Evolutionary conservation across 2,888 invertebrate genomes (phyloP).

Genomic region (Seladonia tumulorum): DNA sequence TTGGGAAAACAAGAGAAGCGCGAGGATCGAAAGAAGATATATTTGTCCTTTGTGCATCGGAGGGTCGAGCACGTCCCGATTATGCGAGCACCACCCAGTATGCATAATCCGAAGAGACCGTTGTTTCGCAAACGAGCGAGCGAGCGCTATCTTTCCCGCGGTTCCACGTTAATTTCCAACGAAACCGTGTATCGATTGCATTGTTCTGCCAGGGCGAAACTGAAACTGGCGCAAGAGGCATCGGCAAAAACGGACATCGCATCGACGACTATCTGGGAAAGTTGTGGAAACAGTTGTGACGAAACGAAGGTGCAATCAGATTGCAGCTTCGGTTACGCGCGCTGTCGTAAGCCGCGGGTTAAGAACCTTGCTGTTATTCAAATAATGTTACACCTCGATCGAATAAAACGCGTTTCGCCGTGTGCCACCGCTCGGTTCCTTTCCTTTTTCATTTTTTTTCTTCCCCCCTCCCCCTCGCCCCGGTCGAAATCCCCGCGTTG

Average conservation of each 20-base stretch:
- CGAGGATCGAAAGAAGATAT: background rate
- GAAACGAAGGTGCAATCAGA: conserved; percentile 48
- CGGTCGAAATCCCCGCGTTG: background rate
- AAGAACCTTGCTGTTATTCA: conserved; percentile 46
- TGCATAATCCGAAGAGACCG: background rate
- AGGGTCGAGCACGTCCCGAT: background rate
- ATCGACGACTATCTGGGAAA: conserved; percentile 28
- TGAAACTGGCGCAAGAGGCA: background rate
- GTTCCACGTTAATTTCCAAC: background rate
- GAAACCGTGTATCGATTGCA: conserved; percentile 6
- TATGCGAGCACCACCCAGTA: background rate
- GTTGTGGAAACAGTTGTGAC: conserved; percentile 39
- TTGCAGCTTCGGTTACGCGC: conserved; percentile 34
- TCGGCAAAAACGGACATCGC: conserved; percentile 10
- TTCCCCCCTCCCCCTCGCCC: background rate
- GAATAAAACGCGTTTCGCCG: background rate
- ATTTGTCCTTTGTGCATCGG: background rate
- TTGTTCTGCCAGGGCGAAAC: background rate
- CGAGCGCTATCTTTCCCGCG: background rate
- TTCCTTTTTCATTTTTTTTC: background rate
- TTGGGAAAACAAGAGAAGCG: background rate
- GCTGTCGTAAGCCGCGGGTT: conserved; percentile 26
- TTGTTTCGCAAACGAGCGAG: background rate
- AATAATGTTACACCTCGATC: conserved; percentile 32
- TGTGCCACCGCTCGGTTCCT: background rate